Base-by-base conservation (phyloP, 1,140 invertebrate species). In the Saccostrea glomerata region DNA sequence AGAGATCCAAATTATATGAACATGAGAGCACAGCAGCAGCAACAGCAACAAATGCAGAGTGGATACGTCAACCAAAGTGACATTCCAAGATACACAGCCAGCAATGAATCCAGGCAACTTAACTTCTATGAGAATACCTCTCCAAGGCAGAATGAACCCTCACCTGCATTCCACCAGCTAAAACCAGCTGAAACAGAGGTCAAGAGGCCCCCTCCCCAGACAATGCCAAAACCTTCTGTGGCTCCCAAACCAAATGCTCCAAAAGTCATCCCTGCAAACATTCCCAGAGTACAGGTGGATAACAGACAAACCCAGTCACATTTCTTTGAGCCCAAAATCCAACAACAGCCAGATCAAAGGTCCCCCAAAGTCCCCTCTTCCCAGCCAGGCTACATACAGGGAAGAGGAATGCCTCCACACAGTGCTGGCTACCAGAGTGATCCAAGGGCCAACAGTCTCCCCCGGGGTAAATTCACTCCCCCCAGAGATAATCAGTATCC, bases 121-220 rank as follows among this genome's bases (percentile, higher is more conserved):
- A 92, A 93, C 82, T 93, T 94, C 73, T 94, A 94, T 89, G 92
- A 94, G 88, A 94, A 94, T 89, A 93, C 94, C 47, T 82, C 88
- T 17, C 91, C 92, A 66, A 83, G 91, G 66, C 89, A 90, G 73
- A 91, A 92, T 63, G 92, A 92, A 56, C 88, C 91, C 7, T 87
- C 87, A 0, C 91, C 92, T 47, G 91, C 93, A 77, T 93, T 92
- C 90, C 91, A 94, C 60, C 94, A 94, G 85, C 66, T 93, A 13
- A 90, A 87, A 55, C 70, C 91, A 30, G 89, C 89, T 25, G 66
- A 63, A 15, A 90, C 86, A 6, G 90, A 92, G 11, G 47, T 77
- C 54, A 91, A 92, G 58, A 40, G 86, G 7, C 87, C 87, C n/a
- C 92, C 92, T 36, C 85, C 70, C 7, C 47, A 47, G 6, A 54